A percentile compares a stretch with the other conserved stretches of the same genome.
phyloP scores from a whole-genome alignment of 2,888 invertebrate genomes.

The Axea sp. region DNA sequence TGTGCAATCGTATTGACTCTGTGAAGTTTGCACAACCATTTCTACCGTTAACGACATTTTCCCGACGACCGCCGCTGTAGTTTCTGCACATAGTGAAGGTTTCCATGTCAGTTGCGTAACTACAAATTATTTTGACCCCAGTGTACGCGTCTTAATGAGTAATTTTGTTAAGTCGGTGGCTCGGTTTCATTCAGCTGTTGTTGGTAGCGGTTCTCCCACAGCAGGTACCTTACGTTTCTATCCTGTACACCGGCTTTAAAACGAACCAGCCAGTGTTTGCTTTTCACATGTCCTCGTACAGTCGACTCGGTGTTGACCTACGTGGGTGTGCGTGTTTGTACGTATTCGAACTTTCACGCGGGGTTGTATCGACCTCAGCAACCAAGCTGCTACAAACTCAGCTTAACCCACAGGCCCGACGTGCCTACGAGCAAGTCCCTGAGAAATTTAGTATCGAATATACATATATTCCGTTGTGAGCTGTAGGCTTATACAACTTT shows the following conservation, averaged over 20 bases:
- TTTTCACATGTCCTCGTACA: constrained; percentile 42
- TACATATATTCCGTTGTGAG: too few relatives aligned
- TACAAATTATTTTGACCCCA: too few relatives aligned
- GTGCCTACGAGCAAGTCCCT: constrained; percentile 35
- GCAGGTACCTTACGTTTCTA: constrained; percentile 41
- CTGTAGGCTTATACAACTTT: too few relatives aligned
- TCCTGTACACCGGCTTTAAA: constrained; percentile 35
- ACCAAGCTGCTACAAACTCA: constrained; percentile 51
- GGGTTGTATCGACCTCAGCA: constrained; percentile 56
- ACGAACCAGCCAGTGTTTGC: constrained; percentile 43
- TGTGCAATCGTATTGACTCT: too few relatives aligned
- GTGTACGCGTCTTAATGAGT: constrained; percentile 25
- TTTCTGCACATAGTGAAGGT: too few relatives aligned
- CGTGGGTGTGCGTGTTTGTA: constrained; percentile 51
- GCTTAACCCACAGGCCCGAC: constrained; percentile 50
- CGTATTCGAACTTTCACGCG: constrained; percentile 54
- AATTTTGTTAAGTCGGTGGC: constrained; percentile 16
- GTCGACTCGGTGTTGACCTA: constrained; percentile 25
- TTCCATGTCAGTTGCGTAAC: too few relatives aligned
- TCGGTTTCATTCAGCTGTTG: constrained; percentile 10
- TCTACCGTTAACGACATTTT: too few relatives aligned
- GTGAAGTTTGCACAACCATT: too few relatives aligned
- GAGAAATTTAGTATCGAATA: constrained; percentile 31
- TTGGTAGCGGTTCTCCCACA: not conserved
- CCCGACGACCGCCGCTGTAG: too few relatives aligned